Conservation (phyloP, 1,140 invertebrate genomes). For the Drosophila baimaii region DNA sequence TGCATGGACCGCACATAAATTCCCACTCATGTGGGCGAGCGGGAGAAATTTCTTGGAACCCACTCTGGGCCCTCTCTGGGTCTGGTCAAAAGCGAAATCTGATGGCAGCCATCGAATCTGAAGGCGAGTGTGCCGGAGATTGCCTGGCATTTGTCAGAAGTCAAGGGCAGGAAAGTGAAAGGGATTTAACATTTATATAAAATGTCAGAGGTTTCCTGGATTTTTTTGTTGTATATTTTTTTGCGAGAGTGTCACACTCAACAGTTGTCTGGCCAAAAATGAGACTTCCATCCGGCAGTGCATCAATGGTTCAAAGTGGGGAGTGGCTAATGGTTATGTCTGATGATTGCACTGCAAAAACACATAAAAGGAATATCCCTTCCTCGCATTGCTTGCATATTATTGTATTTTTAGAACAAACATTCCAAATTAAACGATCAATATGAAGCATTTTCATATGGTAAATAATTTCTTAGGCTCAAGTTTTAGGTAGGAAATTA, state of each 20-base stretch:
- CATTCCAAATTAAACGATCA: background rate
- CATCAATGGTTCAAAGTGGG: background rate
- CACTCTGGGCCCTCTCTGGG: too few species aligned
- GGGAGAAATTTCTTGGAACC: constrained; percentile 12
- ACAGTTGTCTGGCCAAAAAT: constrained; percentile 23
- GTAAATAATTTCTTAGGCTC: background rate
- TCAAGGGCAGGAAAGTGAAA: constrained; percentile 43
- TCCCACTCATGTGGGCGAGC: constrained; percentile 12
- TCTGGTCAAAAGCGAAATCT: constrained; percentile 39
- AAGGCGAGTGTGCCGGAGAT: constrained; percentile 28
- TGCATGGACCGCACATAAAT: constrained; percentile 49
- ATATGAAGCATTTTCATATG: background rate
- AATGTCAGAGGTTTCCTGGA: background rate
- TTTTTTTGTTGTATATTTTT: background rate
- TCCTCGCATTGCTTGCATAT: too few species aligned
- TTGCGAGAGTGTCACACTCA: constrained; percentile 13
- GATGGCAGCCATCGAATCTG: constrained; percentile 14
- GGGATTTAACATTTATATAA: constrained; percentile 12
- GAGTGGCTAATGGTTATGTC: constrained; percentile 18
- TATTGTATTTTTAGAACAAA: background rate
- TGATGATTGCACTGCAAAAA: constrained; percentile 12
- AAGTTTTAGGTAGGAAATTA: too few species aligned
- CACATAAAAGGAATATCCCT: background rate
- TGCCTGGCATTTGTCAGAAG: constrained; percentile 42
- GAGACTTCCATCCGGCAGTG: background rate